Base-by-base conservation (phyloP, 2,113 vertebrate species). In the Aegotheles bennettii region DNA sequence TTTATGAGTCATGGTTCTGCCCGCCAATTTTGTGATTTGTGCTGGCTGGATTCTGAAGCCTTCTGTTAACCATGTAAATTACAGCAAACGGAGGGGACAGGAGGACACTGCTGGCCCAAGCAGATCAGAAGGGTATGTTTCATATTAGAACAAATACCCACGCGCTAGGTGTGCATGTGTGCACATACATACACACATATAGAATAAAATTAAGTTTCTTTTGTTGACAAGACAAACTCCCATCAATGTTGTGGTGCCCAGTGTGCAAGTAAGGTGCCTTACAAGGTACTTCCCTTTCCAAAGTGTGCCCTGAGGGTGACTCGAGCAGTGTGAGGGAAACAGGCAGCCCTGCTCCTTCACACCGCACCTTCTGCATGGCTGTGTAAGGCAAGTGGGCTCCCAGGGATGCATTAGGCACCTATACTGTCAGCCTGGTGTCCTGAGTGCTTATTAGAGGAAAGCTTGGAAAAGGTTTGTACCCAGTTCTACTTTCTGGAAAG, bases 141-240 rank as follows among this genome's bases (percentile, higher is more conserved):
- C 33, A 3, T 31, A 29, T 47, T 24, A 81, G 60, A 78, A 61
- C 33, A 64, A 59, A 47, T 60, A 63, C 23, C 48, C 11, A 3
- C 3, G 24, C 0, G 5, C 8, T 25, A 68, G 42, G 47, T 1
- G 0, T 20, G 40, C 1, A 1, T n/a, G 6, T 11, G 10, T 5
- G 5, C 13, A 26, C 15, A 4, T 10, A 26, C 35, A 26, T 10
- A 7, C 7, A 13, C 13, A 18, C 12, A 54, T 21, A 17, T 5
- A 9, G 33, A 67, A 56, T 31, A 61, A 76, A 87, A 50, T 23
- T 10, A 2, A 19, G 24, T 84, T 71, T 81, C 33, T 84, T 53
- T 28, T 1, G 7, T 65, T 70, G 59, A 7, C 35, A 47, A 63
- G 45, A 35, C 51, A 51, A 51, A 47, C 28, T 61, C 16, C 38